Evolutionary conservation across 2,113 vertebrate species (phyloP).

Genomic region (Dasyurus viverrinus): DNA sequence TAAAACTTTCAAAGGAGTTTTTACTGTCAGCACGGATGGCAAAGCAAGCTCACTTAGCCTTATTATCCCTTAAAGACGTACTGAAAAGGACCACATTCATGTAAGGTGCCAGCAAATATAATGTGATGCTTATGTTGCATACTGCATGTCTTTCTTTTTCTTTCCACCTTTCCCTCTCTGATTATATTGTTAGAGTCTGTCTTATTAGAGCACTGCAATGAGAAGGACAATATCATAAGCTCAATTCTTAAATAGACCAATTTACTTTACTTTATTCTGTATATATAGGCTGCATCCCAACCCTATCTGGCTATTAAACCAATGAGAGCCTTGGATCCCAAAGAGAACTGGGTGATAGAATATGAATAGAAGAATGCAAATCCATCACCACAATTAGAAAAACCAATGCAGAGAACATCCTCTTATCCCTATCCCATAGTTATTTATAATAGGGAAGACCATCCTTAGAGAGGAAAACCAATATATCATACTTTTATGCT

Average conservation of each 20-base stretch:
- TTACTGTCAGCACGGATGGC: conserved; percentile 32
- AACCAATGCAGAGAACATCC: not conserved
- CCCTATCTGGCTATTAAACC: not conserved
- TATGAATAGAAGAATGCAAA: not conserved
- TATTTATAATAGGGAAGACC: not conserved
- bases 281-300: not conserved
- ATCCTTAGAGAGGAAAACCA: not conserved
- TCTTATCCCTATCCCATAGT: not conserved
- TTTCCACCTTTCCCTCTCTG: not conserved
- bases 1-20: conserved; percentile 42
- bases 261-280: not conserved
- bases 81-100: not conserved
- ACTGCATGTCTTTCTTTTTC: not conserved
- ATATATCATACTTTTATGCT: not conserved
- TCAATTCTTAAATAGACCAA: not conserved
- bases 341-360: not conserved
- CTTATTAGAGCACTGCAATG: not conserved
- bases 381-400: not conserved
- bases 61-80: not conserved
- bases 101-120: not conserved
- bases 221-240: not conserved
- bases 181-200: not conserved
- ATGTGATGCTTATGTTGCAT: not conserved
- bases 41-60: conserved; percentile 6
- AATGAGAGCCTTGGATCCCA: not conserved